Conservation (phyloP, 2,113 vertebrate genomes). For the Cyphomyrus discorhynchus region DNA sequence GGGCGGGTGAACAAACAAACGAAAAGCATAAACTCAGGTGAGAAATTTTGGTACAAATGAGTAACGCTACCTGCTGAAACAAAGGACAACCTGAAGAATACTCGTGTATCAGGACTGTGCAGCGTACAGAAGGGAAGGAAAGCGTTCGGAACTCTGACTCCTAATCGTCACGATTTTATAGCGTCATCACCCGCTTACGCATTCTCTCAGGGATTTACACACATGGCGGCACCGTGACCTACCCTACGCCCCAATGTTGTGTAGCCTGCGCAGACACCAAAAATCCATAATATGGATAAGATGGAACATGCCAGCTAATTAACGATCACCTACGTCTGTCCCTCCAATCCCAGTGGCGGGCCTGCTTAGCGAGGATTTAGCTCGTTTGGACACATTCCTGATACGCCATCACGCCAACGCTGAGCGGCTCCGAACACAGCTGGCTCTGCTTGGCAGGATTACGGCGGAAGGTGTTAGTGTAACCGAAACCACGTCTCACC, state of each 20-base stretch:
- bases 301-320: neutral
- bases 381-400: neutral
- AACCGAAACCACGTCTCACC: slow-evolving; percentile 18
- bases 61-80: neutral
- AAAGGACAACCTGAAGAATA: neutral
- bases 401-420: neutral
- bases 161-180: neutral
- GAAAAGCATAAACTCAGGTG: neutral
- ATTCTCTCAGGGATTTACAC: neutral
- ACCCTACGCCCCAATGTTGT: neutral
- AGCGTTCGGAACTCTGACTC: neutral
- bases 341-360: neutral
- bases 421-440: neutral
- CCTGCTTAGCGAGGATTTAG: neutral
- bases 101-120: neutral
- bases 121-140: neutral
- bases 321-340: neutral
- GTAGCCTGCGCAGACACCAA: neutral
- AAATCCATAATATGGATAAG: slow-evolving; percentile 2
- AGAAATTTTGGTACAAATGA: neutral
- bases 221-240: neutral
- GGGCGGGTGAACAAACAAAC: neutral
- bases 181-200: neutral
- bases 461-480: neutral
- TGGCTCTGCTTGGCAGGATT: neutral